These are phyloP conservation scores for Oophaga sylvatica DNA, from an alignment of 2,797 vertebrate species.

Conservation along the genomic window DNA sequence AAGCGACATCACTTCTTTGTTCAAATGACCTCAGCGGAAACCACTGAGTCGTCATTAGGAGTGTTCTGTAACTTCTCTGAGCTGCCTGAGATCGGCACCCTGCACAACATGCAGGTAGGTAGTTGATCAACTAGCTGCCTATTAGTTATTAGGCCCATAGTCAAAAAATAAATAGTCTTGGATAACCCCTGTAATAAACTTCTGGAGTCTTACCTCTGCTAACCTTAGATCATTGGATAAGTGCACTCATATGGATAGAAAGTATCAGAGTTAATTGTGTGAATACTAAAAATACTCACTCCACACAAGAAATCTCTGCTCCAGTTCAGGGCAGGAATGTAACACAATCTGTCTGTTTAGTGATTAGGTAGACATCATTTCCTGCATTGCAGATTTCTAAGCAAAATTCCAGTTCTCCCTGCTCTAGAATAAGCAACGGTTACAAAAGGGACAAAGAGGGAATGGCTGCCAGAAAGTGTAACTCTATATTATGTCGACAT, in stretches of 20 bases:
- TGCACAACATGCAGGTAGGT: no score
- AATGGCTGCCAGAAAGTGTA: constrained; percentile 7
- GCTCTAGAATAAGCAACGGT: constrained; percentile 27
- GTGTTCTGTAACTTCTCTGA: no score
- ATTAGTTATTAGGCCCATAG: no score
- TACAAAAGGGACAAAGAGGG: background rate
- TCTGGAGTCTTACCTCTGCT: background rate
- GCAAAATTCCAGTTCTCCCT: constrained; percentile 34
- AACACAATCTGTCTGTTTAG: constrained; percentile 73
- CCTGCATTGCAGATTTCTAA: background rate
- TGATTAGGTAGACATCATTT: background rate
- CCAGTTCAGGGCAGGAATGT: constrained; percentile 73
- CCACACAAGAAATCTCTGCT: background rate
- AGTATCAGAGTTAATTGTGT: background rate
- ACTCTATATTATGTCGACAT: background rate
- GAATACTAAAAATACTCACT: background rate
- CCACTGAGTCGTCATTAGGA: no score
- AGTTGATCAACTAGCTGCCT: no score
- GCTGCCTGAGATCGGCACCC: no score
- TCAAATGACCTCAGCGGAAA: no score
- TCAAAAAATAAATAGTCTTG: no score
- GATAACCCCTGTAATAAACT: background rate
- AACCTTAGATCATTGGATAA: background rate
- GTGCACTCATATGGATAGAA: background rate
- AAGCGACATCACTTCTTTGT: no score